Evolutionary conservation across 2,113 vertebrate genomes (phyloP), one percentile per base, ranked within the genome.

Genomic region (Hippocampus guttulatus): DNA sequence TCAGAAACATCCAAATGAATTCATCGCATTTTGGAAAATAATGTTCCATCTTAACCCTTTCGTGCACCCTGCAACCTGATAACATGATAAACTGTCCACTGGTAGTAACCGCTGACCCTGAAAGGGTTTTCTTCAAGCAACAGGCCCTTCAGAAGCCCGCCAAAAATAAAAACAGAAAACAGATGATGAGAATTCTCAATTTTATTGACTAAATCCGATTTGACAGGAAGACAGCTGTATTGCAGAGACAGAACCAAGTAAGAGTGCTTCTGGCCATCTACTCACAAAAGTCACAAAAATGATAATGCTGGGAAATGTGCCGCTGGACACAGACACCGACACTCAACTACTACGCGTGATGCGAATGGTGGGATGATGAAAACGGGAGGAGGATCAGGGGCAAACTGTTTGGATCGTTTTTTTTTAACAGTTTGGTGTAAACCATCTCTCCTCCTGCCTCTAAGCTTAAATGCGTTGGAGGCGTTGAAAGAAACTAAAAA

Each of bases 181-280:
- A 27, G 23, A 27, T 33, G 23, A 27, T 27, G 21, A 69, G 43
- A 47, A 80, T 76, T 88, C 62, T 84, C 67, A 52, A 40, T 74
- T 91, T 89, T 90, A 91, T 89, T 82, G 83, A 91, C 86, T 91
- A 87, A 92, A 91, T 88, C 77, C 73, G 74, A 88, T 79, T 40
- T 85, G 88, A 92, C 90, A 92, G 92, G 91, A 93, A 93, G 92
- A 93, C 92, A 80, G 76, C 89, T 88, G 90, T 92, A 91, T 92
- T 92, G 90, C 88, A 89, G 89, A 90, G 89, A 91, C 88, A 83
- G 77, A 88, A 84, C 78, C 47, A 64, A 80, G 78, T 76, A 74
- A 11, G 71, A 87, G 85, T 88, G 88, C 85, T 86, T 75, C 77
- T 81, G 79, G 79, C 83, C 73, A 62, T 77, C 86, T 88, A 91